phyloP scores from a whole-genome alignment of 1,140 invertebrate species.

The Nasonia giraulti region DNA sequence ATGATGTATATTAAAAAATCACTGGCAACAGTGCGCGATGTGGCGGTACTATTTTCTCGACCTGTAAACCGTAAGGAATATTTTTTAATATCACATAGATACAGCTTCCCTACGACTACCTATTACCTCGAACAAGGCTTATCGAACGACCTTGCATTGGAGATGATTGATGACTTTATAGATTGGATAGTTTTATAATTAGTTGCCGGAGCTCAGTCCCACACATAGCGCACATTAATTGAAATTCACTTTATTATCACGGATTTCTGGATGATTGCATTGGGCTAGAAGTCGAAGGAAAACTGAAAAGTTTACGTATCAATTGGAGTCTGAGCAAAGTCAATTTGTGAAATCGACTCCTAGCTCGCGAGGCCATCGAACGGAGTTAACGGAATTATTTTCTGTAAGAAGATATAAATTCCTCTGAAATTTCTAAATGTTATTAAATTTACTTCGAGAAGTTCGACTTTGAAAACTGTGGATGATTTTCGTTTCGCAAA shows the following conservation, averaged over 20 bases:
- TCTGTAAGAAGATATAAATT: background rate
- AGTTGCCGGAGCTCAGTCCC: conserved; percentile 17
- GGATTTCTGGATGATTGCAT: conserved; percentile 64
- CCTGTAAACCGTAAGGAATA: background rate
- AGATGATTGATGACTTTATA: conserved; percentile 25
- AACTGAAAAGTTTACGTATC: conserved; percentile 44
- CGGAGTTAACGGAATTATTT: background rate
- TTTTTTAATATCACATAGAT: no score
- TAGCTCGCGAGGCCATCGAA: background rate
- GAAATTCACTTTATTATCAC: conserved; percentile 65
- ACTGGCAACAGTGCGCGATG: background rate
- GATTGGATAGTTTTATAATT: conserved; percentile 52
- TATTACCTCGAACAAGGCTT: no score
- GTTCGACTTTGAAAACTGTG: background rate
- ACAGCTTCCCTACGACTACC: no score
- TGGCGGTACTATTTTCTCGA: background rate
- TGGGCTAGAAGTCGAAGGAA: conserved; percentile 10
- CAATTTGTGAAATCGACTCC: conserved; percentile 8
- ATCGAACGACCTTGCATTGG: no score
- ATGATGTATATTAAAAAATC: background rate
- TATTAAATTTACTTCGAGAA: background rate
- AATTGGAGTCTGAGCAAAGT: conserved; percentile 25
- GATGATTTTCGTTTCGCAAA: background rate
- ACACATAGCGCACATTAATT: conserved; percentile 58
- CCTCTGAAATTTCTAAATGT: background rate